These are phyloP conservation scores for Trichopria drosophilae DNA, from an alignment of 2,888 invertebrate species.

Conservation along the genomic window DNA sequence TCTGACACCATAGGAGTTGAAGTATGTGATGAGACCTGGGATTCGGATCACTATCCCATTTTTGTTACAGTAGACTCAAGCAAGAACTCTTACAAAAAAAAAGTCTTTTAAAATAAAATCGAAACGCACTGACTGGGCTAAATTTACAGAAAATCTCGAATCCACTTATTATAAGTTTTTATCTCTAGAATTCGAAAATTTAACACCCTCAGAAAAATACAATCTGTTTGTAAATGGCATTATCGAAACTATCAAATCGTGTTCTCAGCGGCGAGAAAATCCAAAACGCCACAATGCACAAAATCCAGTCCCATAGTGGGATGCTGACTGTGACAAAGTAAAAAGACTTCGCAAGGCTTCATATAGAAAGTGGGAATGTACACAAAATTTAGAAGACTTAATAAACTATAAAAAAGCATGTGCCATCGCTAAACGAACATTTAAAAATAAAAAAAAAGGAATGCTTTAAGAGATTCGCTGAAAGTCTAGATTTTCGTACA, in stretches of 20 bases:
- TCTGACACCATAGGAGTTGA: slow-evolving; percentile 12
- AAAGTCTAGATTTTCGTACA: slow-evolving; percentile 4
- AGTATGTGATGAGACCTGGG: slow-evolving; percentile 13
- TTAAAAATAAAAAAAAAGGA: slow-evolving; percentile 25
- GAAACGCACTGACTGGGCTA: too few species aligned
- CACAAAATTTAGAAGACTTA: slow-evolving; percentile 7
- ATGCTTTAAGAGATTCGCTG: slow-evolving; percentile 9
- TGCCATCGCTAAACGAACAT: slow-evolving; percentile 14
- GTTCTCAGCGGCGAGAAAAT: too few species aligned
- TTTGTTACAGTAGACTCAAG: neutral
- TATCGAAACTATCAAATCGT: too few species aligned
- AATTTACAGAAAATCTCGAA: too few species aligned
- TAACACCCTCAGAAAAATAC: too few species aligned
- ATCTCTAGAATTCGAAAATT: too few species aligned
- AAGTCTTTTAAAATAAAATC: too few species aligned
- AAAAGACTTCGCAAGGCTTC: slow-evolving; percentile 17
- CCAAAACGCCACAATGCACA: too few species aligned
- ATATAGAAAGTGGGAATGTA: slow-evolving; percentile 20
- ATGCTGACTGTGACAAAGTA: slow-evolving; percentile 15
- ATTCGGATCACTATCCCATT: slow-evolving; percentile 3
- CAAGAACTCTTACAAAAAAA: too few species aligned
- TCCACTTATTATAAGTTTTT: too few species aligned
- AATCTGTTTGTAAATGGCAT: too few species aligned
- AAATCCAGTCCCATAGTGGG: too few species aligned
- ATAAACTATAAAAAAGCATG: slow-evolving; percentile 16